These are phyloP conservation scores for Danio jaintianensis DNA, from an alignment of 2,797 vertebrate genomes.

Conservation along the genomic window DNA sequence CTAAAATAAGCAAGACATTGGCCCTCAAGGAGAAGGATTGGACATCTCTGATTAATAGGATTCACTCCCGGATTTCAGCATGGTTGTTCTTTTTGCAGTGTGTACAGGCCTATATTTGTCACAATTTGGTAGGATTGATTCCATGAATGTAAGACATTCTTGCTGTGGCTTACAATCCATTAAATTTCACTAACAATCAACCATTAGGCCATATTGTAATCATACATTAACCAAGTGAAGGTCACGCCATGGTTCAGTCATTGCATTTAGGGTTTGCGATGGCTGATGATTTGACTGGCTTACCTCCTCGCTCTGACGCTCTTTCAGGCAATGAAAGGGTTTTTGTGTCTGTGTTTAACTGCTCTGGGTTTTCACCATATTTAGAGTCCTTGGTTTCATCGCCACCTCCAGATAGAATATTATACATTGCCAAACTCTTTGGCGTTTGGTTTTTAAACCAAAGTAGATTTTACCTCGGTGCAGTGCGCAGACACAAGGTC, in stretches of 20 bases:
- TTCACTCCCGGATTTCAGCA: not conserved
- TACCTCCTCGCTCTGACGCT: constrained; percentile 72
- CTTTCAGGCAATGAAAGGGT: constrained; percentile 81
- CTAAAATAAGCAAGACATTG: too few species aligned
- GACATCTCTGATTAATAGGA: not conserved
- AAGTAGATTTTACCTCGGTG: constrained; percentile 69
- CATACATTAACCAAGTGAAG: constrained; percentile 26
- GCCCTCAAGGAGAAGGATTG: too few species aligned
- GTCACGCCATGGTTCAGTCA: constrained; percentile 51
- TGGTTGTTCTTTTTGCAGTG: constrained; percentile 20
- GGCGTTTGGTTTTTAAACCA: constrained; percentile 51
- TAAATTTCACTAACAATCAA: constrained; percentile 42
- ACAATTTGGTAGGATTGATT: constrained; percentile 1
- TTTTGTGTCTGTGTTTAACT: constrained; percentile 82
- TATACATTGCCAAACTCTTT: constrained; percentile 29
- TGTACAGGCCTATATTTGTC: constrained; percentile 4
- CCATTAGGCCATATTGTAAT: constrained; percentile 21
- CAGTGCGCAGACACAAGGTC: constrained; percentile 83
- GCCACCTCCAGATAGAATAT: constrained; percentile 27
- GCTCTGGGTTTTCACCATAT: constrained; percentile 70
- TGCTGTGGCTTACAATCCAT: constrained; percentile 56
- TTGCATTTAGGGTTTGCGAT: constrained; percentile 55
- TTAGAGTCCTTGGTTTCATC: constrained; percentile 18
- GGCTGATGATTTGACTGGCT: constrained; percentile 73
- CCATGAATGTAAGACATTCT: constrained; percentile 38